Conservation (phyloP, 92 coral and sea anemone genomes). For the Meandrina meandrites region DNA sequence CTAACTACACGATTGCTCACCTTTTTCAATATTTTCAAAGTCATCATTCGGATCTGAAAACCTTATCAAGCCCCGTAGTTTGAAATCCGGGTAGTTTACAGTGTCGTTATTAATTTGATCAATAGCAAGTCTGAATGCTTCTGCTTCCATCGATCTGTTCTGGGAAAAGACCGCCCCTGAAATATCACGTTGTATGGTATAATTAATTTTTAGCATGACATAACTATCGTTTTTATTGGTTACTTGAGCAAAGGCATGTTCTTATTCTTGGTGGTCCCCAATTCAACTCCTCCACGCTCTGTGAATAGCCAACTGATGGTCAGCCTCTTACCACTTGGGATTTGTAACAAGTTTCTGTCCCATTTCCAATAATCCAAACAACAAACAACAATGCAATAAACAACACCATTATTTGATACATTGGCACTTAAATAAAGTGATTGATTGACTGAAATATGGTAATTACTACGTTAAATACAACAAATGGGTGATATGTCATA, state of each 20-base stretch:
- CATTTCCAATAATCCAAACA: no score
- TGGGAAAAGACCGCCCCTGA: constrained; percentile 20
- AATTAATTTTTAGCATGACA: background rate
- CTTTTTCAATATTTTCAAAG: constrained; percentile 64
- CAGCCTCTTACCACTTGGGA: no score
- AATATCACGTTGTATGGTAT: background rate
- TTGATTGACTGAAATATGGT: no score
- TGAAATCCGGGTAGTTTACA: constrained; percentile 29
- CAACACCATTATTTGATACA: no score
- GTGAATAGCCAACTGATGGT: no score
- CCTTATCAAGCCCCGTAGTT: constrained; percentile 53
- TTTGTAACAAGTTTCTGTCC: no score
- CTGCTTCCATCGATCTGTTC: constrained; percentile 34
- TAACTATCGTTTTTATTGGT: background rate
- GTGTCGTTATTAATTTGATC: constrained; percentile 61
- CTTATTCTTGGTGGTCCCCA: no score
- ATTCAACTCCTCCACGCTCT: no score
- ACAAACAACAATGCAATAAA: no score
- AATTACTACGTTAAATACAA: no score
- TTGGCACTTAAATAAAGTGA: no score
- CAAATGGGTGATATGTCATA: no score
- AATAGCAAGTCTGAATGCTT: constrained; percentile 71
- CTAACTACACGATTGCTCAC: constrained; percentile 10
- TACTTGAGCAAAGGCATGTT: background rate
- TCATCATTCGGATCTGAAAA: constrained; percentile 60